Conservation (phyloP, 2,113 vertebrate genomes). For the Ctenodactylus gundi region DNA sequence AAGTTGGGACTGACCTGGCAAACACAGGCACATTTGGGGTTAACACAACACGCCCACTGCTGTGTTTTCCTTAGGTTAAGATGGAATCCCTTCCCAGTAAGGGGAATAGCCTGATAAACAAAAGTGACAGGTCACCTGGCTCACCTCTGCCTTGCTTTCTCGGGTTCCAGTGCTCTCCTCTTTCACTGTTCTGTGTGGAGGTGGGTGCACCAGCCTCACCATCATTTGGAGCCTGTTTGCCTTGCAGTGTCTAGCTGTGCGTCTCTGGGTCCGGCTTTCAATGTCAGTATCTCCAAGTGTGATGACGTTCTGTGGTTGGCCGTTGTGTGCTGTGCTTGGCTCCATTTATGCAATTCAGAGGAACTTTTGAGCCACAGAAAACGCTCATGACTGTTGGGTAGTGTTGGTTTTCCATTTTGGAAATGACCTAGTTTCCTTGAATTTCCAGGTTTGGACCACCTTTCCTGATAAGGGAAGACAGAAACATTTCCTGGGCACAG, state of each 20-base stretch:
- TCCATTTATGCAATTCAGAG: neutral
- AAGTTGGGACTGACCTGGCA: neutral
- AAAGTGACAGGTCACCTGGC: neutral
- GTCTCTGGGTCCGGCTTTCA: neutral
- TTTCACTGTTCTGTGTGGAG: neutral
- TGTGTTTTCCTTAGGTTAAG: neutral
- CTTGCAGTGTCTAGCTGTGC: neutral
- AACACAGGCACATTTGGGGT: rapidly evolving
- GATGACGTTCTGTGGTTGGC: neutral
- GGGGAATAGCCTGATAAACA: neutral
- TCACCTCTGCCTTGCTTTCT: neutral
- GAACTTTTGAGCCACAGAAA: no score
- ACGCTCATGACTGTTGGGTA: neutral
- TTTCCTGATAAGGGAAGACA: constrained; percentile 90
- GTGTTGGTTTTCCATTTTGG: neutral
- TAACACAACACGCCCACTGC: rapidly evolving
- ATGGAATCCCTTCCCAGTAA: neutral
- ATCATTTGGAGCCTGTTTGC: neutral
- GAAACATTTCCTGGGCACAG: constrained; percentile 91
- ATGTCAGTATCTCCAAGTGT: rapidly evolving
- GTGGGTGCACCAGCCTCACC: neutral
- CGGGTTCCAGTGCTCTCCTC: neutral
- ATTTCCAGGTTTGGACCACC: constrained; percentile 92
- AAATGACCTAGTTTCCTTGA: constrained; percentile 28
- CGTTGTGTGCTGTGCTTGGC: neutral